phyloP scores from a whole-genome alignment of 2,113 vertebrate species.

The Aleadryas rufinucha region DNA sequence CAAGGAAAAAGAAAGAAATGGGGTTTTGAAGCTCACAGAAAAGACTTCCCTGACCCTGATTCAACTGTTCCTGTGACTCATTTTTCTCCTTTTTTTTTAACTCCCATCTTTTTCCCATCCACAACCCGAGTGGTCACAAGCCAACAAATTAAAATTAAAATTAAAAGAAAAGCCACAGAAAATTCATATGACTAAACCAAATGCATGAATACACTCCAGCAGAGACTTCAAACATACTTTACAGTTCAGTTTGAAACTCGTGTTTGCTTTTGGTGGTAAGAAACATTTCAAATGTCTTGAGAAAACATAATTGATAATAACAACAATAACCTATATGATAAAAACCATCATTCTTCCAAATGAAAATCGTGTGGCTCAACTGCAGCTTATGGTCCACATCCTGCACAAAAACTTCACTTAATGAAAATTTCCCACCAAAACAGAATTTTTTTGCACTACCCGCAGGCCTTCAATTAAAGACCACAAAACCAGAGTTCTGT shows the following conservation, averaged over 20 bases:
- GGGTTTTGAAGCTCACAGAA: neutral
- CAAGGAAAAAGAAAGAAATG: neutral
- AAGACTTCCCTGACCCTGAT: neutral
- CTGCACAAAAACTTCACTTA: neutral
- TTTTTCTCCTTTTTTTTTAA: neutral
- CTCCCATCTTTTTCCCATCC: neutral
- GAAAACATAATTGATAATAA: neutral
- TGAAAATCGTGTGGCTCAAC: neutral
- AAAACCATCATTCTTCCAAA: neutral
- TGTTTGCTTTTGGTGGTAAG: neutral
- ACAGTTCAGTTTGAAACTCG: neutral
- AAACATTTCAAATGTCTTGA: neutral
- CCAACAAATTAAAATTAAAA: neutral
- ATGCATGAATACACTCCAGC: neutral
- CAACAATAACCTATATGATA: neutral
- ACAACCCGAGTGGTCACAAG: neutral
- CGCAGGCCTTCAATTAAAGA: neutral
- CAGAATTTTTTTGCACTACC: neutral
- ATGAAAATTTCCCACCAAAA: neutral
- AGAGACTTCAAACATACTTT: neutral
- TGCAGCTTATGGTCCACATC: neutral
- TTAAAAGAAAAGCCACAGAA: neutral
- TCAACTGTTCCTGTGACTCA: neutral
- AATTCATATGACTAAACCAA: neutral
- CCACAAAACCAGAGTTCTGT: neutral